Conservation (phyloP, 2,888 invertebrate species). For the Thymelicus acteon region DNA sequence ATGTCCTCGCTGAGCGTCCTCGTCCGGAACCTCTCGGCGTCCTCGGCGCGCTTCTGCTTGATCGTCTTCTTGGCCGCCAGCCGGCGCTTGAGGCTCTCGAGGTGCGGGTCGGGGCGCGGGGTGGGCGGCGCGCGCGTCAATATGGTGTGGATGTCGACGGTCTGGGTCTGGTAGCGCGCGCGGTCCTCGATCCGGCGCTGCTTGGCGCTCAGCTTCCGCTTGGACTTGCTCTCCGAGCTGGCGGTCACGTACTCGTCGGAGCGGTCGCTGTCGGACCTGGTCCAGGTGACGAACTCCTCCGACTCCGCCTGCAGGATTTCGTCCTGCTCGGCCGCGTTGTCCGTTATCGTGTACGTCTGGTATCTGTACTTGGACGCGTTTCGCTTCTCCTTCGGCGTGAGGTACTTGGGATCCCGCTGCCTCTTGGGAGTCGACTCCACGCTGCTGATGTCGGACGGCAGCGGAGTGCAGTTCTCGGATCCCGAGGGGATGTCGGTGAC, state of each 20-base stretch:
- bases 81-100: slow-evolving; percentile 70
- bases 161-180: slow-evolving; percentile 89
- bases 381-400: slow-evolving; percentile 92
- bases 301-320: slow-evolving; percentile 60
- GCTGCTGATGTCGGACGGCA: slow-evolving; percentile 89
- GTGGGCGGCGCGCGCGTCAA: slow-evolving; percentile 51
- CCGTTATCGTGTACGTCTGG: slow-evolving; percentile 92
- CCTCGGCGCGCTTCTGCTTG: slow-evolving; percentile 86
- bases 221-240: slow-evolving; percentile 63
- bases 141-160: slow-evolving; percentile 70
- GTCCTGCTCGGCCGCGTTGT: slow-evolving; percentile 66
- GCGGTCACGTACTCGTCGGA: slow-evolving; percentile 71
- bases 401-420: slow-evolving; percentile 71
- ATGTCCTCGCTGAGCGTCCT: slow-evolving; percentile 86
- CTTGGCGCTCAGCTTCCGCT: slow-evolving; percentile 84
- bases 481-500: slow-evolving; percentile 84
- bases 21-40: slow-evolving; percentile 90
- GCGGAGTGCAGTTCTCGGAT: slow-evolving; percentile 84
- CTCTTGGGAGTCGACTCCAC: slow-evolving; percentile 91
- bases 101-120: slow-evolving; percentile 61
- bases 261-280: slow-evolving; percentile 73
- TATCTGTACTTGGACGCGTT: slow-evolving; percentile 91
- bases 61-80: slow-evolving; percentile 77
- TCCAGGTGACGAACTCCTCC: slow-evolving; percentile 75
- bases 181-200: slow-evolving; percentile 88